These are phyloP conservation scores for Mus pahari DNA, from an alignment of 2,113 vertebrate genomes.

Conservation along the genomic window DNA sequence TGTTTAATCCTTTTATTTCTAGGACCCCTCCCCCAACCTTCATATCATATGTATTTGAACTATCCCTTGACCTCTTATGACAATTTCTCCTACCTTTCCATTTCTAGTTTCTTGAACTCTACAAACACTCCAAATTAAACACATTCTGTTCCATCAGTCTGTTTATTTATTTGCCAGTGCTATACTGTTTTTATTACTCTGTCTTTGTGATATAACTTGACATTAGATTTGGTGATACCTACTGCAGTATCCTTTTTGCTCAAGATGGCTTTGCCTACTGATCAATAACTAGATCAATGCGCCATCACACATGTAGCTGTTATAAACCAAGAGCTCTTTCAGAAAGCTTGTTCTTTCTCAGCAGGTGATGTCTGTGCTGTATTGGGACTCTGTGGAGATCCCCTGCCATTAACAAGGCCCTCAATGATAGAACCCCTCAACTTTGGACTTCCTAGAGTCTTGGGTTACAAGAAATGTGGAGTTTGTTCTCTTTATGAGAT, in stretches of 20 bases:
- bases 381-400: neutral
- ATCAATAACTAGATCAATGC: neutral
- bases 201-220: neutral
- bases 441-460: neutral
- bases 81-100: neutral
- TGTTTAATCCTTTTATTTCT: neutral
- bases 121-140: neutral
- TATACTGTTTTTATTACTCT: neutral
- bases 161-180: neutral
- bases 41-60: neutral
- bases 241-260: neutral
- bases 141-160: neutral
- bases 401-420: neutral
- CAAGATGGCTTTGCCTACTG: neutral
- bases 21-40: neutral
- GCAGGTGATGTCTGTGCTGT: neutral
- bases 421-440: neutral
- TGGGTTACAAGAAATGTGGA: neutral
- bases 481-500: neutral
- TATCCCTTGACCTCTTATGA: neutral
- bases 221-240: neutral
- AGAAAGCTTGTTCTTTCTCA: neutral
- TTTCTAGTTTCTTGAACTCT: neutral
- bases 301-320: neutral
- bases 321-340: neutral